phyloP scores from a whole-genome alignment of 2,113 vertebrate species.

The Pithys albifrons region DNA sequence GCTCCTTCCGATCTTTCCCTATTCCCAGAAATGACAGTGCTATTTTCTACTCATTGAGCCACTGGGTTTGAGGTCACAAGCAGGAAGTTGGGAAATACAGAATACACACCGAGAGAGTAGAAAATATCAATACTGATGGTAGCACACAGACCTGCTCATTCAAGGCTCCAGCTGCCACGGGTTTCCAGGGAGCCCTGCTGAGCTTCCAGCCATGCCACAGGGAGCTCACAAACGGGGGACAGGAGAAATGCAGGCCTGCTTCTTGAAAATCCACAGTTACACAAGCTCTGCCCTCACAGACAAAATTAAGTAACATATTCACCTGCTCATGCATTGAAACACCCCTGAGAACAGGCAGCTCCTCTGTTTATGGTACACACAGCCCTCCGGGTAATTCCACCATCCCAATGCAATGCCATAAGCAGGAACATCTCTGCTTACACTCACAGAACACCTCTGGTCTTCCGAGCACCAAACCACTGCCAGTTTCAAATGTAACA shows the following conservation, averaged over 20 bases:
- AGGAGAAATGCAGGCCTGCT: neutral
- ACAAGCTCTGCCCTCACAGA: neutral
- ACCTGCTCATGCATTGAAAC: neutral
- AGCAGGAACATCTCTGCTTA: neutral
- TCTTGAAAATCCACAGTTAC: neutral
- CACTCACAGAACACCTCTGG: rapidly evolving
- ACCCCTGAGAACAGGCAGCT: neutral
- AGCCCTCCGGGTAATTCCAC: neutral
- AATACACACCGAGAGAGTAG: neutral
- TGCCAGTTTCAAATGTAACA: neutral
- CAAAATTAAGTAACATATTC: neutral
- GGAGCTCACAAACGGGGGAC: neutral
- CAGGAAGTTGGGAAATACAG: conserved; percentile 17
- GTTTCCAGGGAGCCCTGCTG: neutral
- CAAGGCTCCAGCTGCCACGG: neutral
- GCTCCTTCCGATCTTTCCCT: neutral
- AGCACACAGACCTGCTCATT: neutral
- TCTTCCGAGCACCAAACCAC: neutral
- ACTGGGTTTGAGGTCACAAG: neutral
- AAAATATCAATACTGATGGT: neutral
- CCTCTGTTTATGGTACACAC: neutral
- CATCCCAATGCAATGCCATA: rapidly evolving
- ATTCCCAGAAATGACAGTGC: conserved; percentile 7
- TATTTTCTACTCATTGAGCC: conserved; percentile 19
- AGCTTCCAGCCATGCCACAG: neutral